These are phyloP conservation scores for Netelia melanura DNA, from an alignment of 2,888 invertebrate species.

Conservation along the genomic window DNA sequence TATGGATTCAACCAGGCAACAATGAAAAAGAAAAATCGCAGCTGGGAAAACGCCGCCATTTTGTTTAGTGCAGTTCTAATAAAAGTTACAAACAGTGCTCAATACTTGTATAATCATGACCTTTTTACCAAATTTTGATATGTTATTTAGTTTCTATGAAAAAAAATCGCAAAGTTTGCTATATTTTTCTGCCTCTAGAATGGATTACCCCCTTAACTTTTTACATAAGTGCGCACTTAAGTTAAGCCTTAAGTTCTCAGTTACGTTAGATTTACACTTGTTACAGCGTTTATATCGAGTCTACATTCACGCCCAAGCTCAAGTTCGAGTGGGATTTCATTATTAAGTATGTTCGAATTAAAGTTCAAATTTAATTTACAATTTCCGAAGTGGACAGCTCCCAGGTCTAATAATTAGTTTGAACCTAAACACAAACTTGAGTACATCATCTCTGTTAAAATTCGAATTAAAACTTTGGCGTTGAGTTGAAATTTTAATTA, in stretches of 20 bases:
- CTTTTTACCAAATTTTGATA: too few relatives aligned
- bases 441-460: not conserved
- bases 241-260: not conserved
- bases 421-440: not conserved
- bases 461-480: not conserved
- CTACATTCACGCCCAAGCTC: not conserved
- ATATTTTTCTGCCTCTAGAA: too few relatives aligned
- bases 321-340: not conserved
- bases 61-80: too few relatives aligned
- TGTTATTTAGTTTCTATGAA: too few relatives aligned
- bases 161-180: too few relatives aligned
- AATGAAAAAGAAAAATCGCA: too few relatives aligned
- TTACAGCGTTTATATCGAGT: not conserved
- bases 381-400: not conserved
- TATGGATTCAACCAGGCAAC: too few relatives aligned
- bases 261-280: not conserved
- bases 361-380: not conserved
- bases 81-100: too few relatives aligned
- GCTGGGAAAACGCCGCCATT: too few relatives aligned
- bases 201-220: not conserved
- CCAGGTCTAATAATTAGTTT: not conserved
- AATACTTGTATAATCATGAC: too few relatives aligned
- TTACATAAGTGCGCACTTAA: not conserved
- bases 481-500: not conserved
- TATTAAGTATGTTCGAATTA: not conserved